Evolutionary conservation across 2,888 invertebrate species (phyloP).

Genomic region (Tethea ocularis): DNA sequence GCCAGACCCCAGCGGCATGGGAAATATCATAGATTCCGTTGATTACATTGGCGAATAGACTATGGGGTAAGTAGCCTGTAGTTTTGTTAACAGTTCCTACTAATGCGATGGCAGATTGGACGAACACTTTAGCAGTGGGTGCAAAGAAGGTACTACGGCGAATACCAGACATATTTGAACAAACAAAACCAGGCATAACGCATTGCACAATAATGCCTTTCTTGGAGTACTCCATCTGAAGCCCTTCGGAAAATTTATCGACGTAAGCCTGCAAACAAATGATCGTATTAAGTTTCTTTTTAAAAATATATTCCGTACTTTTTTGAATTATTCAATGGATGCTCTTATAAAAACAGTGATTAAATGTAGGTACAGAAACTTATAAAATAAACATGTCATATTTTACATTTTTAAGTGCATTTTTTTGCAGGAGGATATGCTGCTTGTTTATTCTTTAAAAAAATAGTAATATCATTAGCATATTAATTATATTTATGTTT

Average conservation of each 20-base stretch:
- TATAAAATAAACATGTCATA: too few relatives aligned
- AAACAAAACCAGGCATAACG: constrained; percentile 93
- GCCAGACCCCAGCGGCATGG: constrained; percentile 83
- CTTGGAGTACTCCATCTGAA: constrained; percentile 89
- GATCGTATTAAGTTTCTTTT: constrained; percentile 7
- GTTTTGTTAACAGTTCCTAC: constrained; percentile 88
- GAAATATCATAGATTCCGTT: constrained; percentile 76
- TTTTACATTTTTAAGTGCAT: too few relatives aligned
- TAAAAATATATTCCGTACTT: constrained; percentile 5
- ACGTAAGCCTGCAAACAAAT: constrained; percentile 87
- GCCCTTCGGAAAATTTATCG: constrained; percentile 90
- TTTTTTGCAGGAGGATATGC: too few relatives aligned
- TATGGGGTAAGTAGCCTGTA: constrained; percentile 90
- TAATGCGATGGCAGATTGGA: constrained; percentile 87
- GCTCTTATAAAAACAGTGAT: too few relatives aligned
- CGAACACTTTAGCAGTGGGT: constrained; percentile 89
- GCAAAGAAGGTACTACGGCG: constrained; percentile 88
- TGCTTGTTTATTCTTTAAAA: too few relatives aligned
- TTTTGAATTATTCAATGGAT: background rate
- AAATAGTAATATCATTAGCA: too few relatives aligned
- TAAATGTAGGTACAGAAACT: too few relatives aligned
- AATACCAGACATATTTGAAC: constrained; percentile 95
- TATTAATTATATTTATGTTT: too few relatives aligned
- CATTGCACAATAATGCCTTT: constrained; percentile 91
- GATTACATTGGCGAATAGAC: constrained; percentile 80